These are phyloP conservation scores for Chromoteleia sp. DNA, from an alignment of 2,888 invertebrate species.

Conservation along the genomic window DNA sequence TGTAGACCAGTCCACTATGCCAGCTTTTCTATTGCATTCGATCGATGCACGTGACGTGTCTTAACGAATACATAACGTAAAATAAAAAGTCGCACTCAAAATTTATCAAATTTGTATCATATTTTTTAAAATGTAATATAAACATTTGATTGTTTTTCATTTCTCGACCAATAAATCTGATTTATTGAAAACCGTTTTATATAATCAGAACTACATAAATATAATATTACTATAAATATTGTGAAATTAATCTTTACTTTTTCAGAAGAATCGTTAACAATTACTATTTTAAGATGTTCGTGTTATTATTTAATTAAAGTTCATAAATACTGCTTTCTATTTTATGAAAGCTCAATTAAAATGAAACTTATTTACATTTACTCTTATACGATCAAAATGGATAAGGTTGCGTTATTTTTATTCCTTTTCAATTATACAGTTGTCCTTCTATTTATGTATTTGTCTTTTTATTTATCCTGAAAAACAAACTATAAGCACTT, in stretches of 20 bases:
- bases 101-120: conserved; percentile 27
- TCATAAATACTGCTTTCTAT: neutral
- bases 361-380: neutral
- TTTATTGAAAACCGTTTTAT: too few species aligned
- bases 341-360: neutral
- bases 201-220: too few species aligned
- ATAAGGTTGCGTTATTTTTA: conserved; percentile 2
- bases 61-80: conserved; percentile 47
- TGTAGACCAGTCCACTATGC: conserved; percentile 65
- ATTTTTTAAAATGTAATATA: conserved; percentile 5
- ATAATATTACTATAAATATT: too few species aligned
- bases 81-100: conserved; percentile 6
- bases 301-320: neutral
- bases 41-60: conserved; percentile 61
- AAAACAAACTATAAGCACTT: too few species aligned
- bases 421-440: neutral
- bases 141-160: neutral
- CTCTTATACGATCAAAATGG: neutral
- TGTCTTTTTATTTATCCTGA: too few species aligned
- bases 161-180: too few species aligned
- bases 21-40: conserved; percentile 67
- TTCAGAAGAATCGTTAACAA: too few species aligned
- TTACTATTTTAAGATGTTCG: too few species aligned
- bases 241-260: too few species aligned
- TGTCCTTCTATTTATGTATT: too few species aligned